Conservation (phyloP, 2,113 vertebrate genomes). For the Paramormyrops kingsleyae region DNA sequence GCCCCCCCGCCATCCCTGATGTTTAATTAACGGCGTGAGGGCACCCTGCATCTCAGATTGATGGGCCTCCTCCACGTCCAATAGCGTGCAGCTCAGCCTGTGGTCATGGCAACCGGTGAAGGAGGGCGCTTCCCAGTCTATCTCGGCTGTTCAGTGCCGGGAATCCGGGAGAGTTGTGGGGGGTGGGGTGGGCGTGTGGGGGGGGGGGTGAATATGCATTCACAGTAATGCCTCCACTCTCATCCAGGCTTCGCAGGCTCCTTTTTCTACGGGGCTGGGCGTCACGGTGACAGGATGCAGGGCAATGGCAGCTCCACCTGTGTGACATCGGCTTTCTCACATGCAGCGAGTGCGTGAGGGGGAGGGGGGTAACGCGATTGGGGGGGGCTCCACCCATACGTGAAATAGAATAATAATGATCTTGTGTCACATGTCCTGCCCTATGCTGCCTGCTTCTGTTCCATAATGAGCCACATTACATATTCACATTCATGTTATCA, state of each 20-base stretch:
- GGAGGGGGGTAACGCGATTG: too few species aligned
- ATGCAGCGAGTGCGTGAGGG: too few species aligned
- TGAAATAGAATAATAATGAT: neutral
- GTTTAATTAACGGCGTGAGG: constrained; percentile 23
- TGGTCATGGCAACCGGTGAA: constrained; percentile 52
- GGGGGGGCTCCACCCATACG: neutral
- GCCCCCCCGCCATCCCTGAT: constrained; percentile 1
- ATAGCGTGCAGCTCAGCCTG: constrained; percentile 45
- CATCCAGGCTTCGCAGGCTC: neutral
- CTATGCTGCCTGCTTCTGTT: neutral
- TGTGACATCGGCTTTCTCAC: too few species aligned
- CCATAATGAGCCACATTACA: neutral
- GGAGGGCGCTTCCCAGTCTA: constrained; percentile 30
- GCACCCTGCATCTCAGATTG: constrained; percentile 28
- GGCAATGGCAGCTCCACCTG: neutral
- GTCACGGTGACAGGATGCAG: neutral
- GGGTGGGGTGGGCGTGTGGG: neutral
- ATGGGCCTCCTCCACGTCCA: constrained; percentile 48
- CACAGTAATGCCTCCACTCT: neutral
- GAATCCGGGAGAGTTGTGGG: neutral
- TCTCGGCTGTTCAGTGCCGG: neutral
- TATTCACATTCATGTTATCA: neutral
- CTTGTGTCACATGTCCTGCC: neutral
- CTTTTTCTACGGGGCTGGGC: neutral
- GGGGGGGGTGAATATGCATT: neutral